phyloP scores from a whole-genome alignment of 23 tunicate species.

The Aplidium turbinatum region DNA sequence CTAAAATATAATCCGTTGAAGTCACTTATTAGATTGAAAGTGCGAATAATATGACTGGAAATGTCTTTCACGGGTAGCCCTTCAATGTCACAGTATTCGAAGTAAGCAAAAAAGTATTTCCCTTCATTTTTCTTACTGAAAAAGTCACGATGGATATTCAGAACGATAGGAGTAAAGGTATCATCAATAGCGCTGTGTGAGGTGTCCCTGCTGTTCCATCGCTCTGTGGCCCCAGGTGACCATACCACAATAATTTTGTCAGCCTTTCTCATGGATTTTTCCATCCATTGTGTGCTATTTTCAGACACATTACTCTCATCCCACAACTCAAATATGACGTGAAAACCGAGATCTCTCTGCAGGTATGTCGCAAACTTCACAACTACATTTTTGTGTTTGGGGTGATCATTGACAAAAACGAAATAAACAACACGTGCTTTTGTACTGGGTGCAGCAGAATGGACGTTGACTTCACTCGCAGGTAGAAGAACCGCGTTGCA shows the following conservation, averaged over 20 bases:
- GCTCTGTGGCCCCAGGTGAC: constrained; percentile 35
- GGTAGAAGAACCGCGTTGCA: too few species aligned
- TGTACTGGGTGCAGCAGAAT: too few species aligned
- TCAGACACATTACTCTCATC: not conserved
- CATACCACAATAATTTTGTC: constrained; percentile 42
- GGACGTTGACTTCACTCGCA: too few species aligned
- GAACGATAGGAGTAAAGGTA: constrained; percentile 26
- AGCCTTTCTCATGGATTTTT: constrained; percentile 20
- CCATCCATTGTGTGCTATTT: constrained; percentile 24
- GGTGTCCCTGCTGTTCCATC: too few species aligned
- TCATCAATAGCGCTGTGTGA: too few species aligned
- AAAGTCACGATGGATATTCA: constrained; percentile 16
- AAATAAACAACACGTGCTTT: not conserved
- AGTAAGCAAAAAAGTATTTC: constrained; percentile 33
- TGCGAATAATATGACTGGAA: not conserved
- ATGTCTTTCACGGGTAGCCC: constrained; percentile 1
- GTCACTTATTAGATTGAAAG: constrained; percentile 10
- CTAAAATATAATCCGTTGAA: constrained; percentile 11
- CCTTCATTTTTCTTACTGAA: constrained; percentile 6
- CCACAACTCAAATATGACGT: constrained; percentile 34
- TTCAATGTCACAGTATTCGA: constrained; percentile 14
- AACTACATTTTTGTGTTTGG: constrained; percentile 23
- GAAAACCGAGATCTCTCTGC: constrained; percentile 1
- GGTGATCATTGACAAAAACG: constrained; percentile 20
- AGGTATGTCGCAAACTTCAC: constrained; percentile 2